Evolutionary conservation across 2,113 vertebrate genomes (phyloP).

Genomic region (Scomber scombrus): DNA sequence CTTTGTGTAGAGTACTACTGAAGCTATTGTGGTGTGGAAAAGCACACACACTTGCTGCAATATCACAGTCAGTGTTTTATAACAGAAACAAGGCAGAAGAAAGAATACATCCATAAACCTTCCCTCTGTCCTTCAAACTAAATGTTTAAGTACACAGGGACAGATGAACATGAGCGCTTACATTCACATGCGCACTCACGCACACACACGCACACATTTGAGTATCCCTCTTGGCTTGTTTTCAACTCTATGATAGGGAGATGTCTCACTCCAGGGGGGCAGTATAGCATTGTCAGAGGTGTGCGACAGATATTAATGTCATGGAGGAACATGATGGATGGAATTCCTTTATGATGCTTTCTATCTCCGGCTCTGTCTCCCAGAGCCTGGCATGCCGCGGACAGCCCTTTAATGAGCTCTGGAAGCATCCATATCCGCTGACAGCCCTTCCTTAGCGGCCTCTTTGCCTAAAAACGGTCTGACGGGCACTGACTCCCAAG

Average conservation of each 20-base stretch:
- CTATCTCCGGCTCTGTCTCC: slow-evolving; percentile 76
- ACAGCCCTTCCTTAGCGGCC: slow-evolving; percentile 73
- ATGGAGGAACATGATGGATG: slow-evolving; percentile 80
- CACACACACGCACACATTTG: slow-evolving; percentile 11
- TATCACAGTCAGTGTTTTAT: slow-evolving; percentile 57
- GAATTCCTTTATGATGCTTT: slow-evolving; percentile 81
- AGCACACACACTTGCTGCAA: slow-evolving; percentile 30
- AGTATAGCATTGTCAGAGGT: slow-evolving; percentile 78
- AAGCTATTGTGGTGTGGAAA: slow-evolving; percentile 32
- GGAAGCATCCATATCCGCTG: slow-evolving; percentile 76
- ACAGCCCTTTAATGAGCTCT: slow-evolving; percentile 81
- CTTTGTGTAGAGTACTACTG: slow-evolving; percentile 49
- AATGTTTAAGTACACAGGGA: slow-evolving; percentile 41
- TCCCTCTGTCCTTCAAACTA: slow-evolving; percentile 53
- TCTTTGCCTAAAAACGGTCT: slow-evolving; percentile 70
- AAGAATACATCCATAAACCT: slow-evolving; percentile 46
- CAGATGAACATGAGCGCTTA: slow-evolving; percentile 1
- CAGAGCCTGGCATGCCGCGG: slow-evolving; percentile 70
- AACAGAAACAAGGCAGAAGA: slow-evolving; percentile 46
- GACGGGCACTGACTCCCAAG: slow-evolving; percentile 35
- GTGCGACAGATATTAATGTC: slow-evolving; percentile 82
- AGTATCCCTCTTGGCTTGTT: slow-evolving; percentile 41
- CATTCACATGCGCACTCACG: background rate
- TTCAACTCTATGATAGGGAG: slow-evolving; percentile 58
- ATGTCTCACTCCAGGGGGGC: slow-evolving; percentile 73